Percentiles rank a stretch among this genome's conserved stretches.
Evolutionary conservation across 1,140 invertebrate genomes (phyloP).

Genomic region (Battus philenor): DNA sequence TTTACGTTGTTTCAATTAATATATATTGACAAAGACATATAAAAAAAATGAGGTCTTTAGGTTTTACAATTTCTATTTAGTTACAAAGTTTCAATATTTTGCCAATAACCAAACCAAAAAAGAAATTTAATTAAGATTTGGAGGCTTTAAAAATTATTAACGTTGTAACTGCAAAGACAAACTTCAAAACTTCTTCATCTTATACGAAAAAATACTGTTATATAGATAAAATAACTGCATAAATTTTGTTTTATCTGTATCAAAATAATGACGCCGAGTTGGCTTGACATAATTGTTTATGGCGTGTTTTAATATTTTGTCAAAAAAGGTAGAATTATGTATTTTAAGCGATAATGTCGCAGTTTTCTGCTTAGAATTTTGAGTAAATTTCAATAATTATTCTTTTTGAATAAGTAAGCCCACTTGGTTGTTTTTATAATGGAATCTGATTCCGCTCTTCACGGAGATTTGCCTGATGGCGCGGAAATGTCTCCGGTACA

Average conservation of each 20-base stretch:
- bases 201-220: background rate
- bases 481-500: constrained; percentile 65
- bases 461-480: constrained; percentile 65
- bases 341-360: constrained; percentile 45
- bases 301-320: constrained; percentile 37
- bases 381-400: constrained; percentile 60
- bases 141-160: no score
- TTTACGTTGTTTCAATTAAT: no score
- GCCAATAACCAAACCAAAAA: no score
- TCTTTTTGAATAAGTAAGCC: constrained; percentile 23
- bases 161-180: no score
- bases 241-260: background rate
- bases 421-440: constrained; percentile 36
- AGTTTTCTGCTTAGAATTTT: constrained; percentile 28
- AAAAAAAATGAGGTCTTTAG: no score
- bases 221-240: no score
- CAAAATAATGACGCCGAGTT: constrained; percentile 44
- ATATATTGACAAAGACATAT: no score
- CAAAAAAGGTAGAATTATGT: constrained; percentile 47
- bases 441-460: constrained; percentile 64
- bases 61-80: no score
- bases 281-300: constrained; percentile 39
- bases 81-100: no score
- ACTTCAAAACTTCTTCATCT: no score
- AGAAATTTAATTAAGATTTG: no score